phyloP scores from a whole-genome alignment of 2,113 vertebrate genomes.

The Ramphastos sulfuratus region DNA sequence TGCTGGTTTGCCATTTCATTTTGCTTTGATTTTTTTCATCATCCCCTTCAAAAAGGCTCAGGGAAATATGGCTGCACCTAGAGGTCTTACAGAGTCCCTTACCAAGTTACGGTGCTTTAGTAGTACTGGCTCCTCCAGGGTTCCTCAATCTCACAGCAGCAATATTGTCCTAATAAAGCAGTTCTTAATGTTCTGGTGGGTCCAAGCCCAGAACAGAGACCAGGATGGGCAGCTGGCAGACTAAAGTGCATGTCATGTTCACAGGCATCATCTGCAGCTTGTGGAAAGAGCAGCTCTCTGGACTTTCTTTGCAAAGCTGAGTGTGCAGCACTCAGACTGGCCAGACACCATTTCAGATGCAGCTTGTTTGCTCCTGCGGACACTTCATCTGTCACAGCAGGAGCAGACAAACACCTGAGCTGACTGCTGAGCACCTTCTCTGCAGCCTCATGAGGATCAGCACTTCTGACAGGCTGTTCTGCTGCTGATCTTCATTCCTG shows the following conservation, averaged over 20 bases:
- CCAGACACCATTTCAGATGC: neutral
- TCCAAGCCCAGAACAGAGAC: neutral
- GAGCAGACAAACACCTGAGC: constrained; percentile 34
- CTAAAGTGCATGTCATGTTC: neutral
- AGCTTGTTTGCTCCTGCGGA: constrained; percentile 19
- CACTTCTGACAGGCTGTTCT: neutral
- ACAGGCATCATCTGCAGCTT: neutral
- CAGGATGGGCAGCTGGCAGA: neutral
- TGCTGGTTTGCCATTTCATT: neutral
- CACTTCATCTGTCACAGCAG: neutral
- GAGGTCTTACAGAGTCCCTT: neutral
- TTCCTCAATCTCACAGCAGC: neutral
- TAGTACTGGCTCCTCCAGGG: neutral
- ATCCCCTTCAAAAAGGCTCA: neutral
- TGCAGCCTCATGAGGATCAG: neutral
- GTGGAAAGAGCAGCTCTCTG: neutral
- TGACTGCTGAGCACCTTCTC: constrained; percentile 20
- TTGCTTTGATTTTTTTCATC: neutral
- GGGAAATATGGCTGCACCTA: neutral
- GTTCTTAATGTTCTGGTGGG: neutral
- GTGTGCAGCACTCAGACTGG: neutral
- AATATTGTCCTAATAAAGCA: neutral
- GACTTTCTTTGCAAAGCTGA: neutral
- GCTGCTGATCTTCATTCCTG: neutral
- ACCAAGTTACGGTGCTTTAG: neutral